These are phyloP conservation scores for Argentina silus DNA, from an alignment of 2,797 vertebrate genomes.

Conservation along the genomic window DNA sequence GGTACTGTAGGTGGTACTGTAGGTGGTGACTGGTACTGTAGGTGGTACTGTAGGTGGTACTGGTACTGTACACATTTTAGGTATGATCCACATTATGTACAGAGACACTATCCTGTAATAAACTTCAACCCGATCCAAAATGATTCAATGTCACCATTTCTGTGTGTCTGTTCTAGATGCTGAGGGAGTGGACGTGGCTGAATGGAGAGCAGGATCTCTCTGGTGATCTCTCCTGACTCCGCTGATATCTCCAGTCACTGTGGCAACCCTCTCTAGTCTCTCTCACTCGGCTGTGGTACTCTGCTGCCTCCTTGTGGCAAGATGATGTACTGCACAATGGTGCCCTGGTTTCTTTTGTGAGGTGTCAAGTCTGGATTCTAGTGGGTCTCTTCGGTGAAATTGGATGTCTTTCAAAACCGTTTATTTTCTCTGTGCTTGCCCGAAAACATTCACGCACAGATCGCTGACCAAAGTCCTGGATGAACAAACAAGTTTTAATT, in stretches of 20 bases:
- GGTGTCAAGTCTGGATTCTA: not conserved
- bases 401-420: no score
- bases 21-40: no score
- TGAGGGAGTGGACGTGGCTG: constrained; percentile 81
- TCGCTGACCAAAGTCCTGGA: no score
- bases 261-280: not conserved
- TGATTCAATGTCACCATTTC: not conserved
- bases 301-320: constrained; percentile 67
- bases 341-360: not conserved
- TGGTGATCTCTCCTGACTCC: constrained; percentile 68
- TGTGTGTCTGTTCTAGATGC: constrained; percentile 55
- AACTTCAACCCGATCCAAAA: not conserved
- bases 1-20: no score
- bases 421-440: no score
- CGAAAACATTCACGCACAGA: no score
- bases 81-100: no score
- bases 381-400: no score
- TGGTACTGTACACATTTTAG: no score
- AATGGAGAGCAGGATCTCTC: constrained; percentile 64
- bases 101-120: not conserved
- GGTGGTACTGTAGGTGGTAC: no score
- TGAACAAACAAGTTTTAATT: no score
- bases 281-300: constrained; percentile 13
- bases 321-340: constrained; percentile 41
- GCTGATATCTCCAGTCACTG: not conserved